A percentile compares a stretch with the other conserved stretches of the same genome.
Evolutionary conservation across 2,797 vertebrate genomes (phyloP).

Genomic region (Pangasius djambal): DNA sequence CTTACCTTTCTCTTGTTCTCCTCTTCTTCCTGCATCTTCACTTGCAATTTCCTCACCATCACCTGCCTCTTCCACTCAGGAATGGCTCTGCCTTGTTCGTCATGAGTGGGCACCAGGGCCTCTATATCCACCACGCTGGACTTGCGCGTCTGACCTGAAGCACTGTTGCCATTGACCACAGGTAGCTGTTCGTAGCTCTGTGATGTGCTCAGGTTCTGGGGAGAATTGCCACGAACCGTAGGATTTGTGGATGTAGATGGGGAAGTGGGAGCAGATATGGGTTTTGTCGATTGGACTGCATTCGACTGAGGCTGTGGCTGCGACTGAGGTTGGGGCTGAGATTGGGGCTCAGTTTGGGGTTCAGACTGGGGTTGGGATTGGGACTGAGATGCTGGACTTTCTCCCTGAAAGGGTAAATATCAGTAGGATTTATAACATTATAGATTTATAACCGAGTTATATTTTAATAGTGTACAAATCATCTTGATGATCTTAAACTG

Average conservation of each 20-base stretch:
- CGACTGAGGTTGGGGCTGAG: conserved; percentile 41
- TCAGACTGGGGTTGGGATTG: conserved; percentile 61
- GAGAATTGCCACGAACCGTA: conserved; percentile 53
- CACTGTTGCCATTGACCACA: conserved; percentile 83
- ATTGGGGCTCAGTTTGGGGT: not conserved
- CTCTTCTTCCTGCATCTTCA: conserved; percentile 95
- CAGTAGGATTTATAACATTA: not conserved
- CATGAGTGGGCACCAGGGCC: conserved; percentile 85
- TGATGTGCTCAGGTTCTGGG: conserved; percentile 63
- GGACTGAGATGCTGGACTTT: conserved; percentile 58
- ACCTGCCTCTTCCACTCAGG: conserved; percentile 95
- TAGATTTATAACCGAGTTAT: not conserved
- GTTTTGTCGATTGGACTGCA: conserved; percentile 46
- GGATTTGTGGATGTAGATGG: conserved; percentile 63
- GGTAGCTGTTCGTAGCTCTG: conserved; percentile 73
- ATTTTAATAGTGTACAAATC: not conserved
- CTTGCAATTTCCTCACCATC: conserved; percentile 94
- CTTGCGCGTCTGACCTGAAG: conserved; percentile 65
- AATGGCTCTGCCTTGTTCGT: conserved; percentile 89
- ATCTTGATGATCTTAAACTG: not conserved
- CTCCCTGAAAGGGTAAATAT: conserved; percentile 47
- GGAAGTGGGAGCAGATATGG: conserved; percentile 38
- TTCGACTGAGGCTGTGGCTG: conserved; percentile 62
- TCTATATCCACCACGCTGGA: conserved; percentile 82
- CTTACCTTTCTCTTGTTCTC: conserved; percentile 91